Evolutionary conservation across 2,113 vertebrate species (phyloP).

Genomic region (Phyllostomus hastatus): DNA sequence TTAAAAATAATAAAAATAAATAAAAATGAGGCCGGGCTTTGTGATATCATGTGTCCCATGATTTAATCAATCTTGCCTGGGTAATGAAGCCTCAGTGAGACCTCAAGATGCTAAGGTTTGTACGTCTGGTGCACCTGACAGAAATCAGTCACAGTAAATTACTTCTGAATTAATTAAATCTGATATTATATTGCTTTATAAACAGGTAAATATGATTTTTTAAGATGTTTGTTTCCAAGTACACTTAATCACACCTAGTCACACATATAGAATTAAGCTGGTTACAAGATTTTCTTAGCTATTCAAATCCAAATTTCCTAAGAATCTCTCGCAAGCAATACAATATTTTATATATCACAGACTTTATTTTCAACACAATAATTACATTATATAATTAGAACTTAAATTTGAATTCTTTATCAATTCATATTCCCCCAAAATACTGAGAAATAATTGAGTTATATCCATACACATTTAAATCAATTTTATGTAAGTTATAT

Average conservation of each 20-base stretch:
- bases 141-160: neutral
- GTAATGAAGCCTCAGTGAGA: neutral
- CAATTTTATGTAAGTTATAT: neutral
- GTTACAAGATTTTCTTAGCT: neutral
- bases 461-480: neutral
- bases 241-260: neutral
- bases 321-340: neutral
- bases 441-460: neutral
- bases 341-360: neutral
- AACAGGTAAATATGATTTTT: neutral
- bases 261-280: neutral
- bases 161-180: neutral
- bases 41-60: neutral
- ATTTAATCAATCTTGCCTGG: neutral
- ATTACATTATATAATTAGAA: neutral
- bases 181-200: neutral
- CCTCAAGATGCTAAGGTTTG: neutral
- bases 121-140: neutral
- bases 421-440: neutral
- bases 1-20: too few relatives aligned
- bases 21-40: too few relatives aligned
- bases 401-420: neutral
- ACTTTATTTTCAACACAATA: neutral
- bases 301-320: constrained; percentile 1
- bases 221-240: neutral